These are phyloP conservation scores for Hypanus sabinus DNA, from an alignment of 2,113 vertebrate species.

Conservation along the genomic window DNA sequence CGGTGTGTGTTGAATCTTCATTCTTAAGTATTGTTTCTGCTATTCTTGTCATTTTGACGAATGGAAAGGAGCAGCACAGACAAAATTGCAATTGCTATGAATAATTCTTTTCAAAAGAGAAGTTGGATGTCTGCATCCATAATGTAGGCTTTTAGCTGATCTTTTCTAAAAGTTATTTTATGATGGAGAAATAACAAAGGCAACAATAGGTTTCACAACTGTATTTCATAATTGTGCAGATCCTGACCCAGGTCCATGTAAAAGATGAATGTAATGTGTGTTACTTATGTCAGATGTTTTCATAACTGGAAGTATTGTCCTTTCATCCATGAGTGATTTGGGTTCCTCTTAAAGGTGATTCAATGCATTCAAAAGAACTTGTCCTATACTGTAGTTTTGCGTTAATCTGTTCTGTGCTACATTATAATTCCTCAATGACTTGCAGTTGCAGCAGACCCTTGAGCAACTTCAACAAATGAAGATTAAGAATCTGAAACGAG, in stretches of 20 bases:
- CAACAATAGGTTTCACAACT: neutral
- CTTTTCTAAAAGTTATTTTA: neutral
- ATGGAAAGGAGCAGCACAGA: neutral
- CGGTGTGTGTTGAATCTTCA: conserved; percentile 40
- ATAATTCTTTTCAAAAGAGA: neutral
- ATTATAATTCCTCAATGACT: neutral
- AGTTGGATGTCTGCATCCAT: neutral
- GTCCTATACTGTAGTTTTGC: neutral
- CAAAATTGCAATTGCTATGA: neutral
- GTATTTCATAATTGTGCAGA: neutral
- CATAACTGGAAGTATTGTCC: neutral
- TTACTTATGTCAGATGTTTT: too few species aligned
- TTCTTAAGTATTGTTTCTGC: neutral
- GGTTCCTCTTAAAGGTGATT: neutral
- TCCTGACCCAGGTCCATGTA: neutral
- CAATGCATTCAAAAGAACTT: neutral
- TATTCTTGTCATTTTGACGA: neutral
- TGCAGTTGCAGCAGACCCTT: conserved; percentile 45
- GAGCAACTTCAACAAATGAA: conserved; percentile 42
- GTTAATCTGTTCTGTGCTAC: neutral
- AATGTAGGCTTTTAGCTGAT: neutral
- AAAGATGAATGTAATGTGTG: too few species aligned
- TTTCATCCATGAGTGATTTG: neutral
- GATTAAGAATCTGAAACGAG: conserved; percentile 41
- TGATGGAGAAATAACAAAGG: neutral